Conservation (phyloP, 1,140 invertebrate species). For the Drosophila pachea region DNA sequence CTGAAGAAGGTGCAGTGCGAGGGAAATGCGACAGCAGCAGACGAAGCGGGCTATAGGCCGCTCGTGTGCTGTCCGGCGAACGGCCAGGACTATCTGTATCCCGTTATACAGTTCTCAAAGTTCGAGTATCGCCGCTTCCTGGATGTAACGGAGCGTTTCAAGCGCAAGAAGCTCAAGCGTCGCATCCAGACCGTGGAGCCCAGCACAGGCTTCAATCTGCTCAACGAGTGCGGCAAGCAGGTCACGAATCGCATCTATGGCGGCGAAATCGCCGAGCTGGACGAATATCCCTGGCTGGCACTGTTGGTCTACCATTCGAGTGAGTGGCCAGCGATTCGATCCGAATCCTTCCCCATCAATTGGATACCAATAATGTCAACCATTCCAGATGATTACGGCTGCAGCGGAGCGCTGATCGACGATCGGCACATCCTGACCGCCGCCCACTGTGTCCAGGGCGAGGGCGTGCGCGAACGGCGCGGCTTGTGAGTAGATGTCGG, state of each 20-base stretch:
- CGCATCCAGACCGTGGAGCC: conserved; percentile 71
- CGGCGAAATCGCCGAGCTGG: conserved; percentile 79
- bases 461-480: conserved; percentile 60
- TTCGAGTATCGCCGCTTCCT: conserved; percentile 73
- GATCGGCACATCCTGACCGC: conserved; percentile 85
- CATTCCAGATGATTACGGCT: conserved; percentile 77
- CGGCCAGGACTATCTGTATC: conserved; percentile 69
- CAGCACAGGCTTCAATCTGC: conserved; percentile 61
- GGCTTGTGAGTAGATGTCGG: conserved; percentile 71
- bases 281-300: conserved; percentile 85
- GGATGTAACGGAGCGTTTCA: conserved; percentile 62
- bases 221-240: conserved; percentile 78
- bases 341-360: too few relatives aligned
- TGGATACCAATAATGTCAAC: too few relatives aligned
- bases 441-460: conserved; percentile 89
- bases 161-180: conserved; percentile 70
- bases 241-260: conserved; percentile 79
- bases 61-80: conserved; percentile 73
- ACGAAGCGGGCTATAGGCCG: conserved; percentile 36
- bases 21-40: conserved; percentile 15
- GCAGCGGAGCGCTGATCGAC: conserved; percentile 82
- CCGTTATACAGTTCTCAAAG: conserved; percentile 70
- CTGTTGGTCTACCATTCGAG: conserved; percentile 83
- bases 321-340: conserved; percentile 32
- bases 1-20: conserved; percentile 75